Evolutionary conservation across 2,113 vertebrate species (phyloP), one percentile per base, ranked within the genome.

Genomic region (Syngnathus floridae): DNA sequence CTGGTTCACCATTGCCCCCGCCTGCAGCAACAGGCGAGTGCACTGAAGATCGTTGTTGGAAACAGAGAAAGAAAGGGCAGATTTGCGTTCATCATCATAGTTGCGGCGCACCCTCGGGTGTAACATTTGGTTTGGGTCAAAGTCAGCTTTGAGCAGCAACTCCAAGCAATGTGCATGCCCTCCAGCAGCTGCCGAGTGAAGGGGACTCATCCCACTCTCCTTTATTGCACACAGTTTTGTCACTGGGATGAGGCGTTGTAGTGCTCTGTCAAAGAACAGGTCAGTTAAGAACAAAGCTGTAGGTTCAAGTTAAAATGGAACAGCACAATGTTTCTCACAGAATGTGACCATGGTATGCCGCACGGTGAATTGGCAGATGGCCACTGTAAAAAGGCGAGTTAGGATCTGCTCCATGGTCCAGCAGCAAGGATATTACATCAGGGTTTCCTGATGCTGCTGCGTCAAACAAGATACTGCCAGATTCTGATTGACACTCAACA

Each of bases 101-200:
- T 91, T 90, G 70, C 87, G 91, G 52, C 92, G 90, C 64, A 99
- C 82, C 70, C 88, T 90, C 14, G 90, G 93, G 84, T 92, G 92
- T 36, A 99, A 88, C 95, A 97, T 98, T 76, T 95, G 93, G 81
- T 99, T 98, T 54, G 94, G 93, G 67, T 98, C 94, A 45, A 94
- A 95, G 4, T 91, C 92, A 2, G 87, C 91, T 67, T 89, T 89
- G 68, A 99, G 91, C 69, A 99, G 94, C 62, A 93, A 81, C 22
- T 94, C 91, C 56, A 98, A 86, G 71, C 95, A 99, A 40, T 93
- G 84, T 10, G 92, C 79, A 54, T 96, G 93, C 3, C 91, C 91
- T 8, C 93, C 95, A 22, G 94, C 95, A 17, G 95, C 93, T 4
- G 96, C 95, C 3, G 95, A 99, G 75, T 99, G 96, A 65, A 98